A percentile compares a stretch with the other conserved stretches of the same genome.
phyloP scores from a whole-genome alignment of 1,140 invertebrate species.

The Charaxes varanes region DNA sequence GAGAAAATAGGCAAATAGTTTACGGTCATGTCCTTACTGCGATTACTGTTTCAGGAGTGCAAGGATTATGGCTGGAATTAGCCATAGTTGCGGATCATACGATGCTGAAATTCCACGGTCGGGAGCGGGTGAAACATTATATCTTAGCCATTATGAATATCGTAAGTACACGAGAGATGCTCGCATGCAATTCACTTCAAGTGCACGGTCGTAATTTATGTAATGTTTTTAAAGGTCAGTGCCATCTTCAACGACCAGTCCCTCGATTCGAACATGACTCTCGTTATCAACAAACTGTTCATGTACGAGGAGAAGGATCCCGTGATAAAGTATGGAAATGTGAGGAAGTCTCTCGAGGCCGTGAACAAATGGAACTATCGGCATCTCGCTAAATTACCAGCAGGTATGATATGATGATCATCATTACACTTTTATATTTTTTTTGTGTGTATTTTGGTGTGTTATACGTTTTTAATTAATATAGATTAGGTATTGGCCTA shows the following conservation, averaged over 20 bases:
- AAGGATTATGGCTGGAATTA: constrained; percentile 79
- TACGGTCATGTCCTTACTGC: constrained; percentile 26
- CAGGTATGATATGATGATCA: constrained; percentile 30
- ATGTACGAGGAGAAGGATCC: constrained; percentile 78
- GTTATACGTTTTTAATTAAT: no score
- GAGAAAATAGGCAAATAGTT: constrained; percentile 9
- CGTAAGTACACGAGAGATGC: constrained; percentile 71
- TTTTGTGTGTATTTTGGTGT: no score
- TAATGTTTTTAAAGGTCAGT: constrained; percentile 76
- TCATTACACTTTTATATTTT: neutral
- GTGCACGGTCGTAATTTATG: constrained; percentile 24
- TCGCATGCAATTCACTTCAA: constrained; percentile 31
- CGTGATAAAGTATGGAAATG: constrained; percentile 78
- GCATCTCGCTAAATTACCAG: constrained; percentile 69
- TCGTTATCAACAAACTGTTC: constrained; percentile 79
- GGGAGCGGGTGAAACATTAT: constrained; percentile 79
- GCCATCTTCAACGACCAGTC: constrained; percentile 83
- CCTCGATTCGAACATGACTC: constrained; percentile 78
- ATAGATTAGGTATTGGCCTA: no score
- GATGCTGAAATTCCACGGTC: constrained; percentile 81
- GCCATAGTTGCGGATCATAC: constrained; percentile 81
- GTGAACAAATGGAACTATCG: constrained; percentile 85
- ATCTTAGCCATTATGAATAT: constrained; percentile 85
- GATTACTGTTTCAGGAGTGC: constrained; percentile 54
- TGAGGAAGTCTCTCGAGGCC: constrained; percentile 81